A percentile compares a stretch with the other conserved stretches of the same genome.
phyloP scores from a whole-genome alignment of 2,888 invertebrate genomes.

The Empis stercorea region DNA sequence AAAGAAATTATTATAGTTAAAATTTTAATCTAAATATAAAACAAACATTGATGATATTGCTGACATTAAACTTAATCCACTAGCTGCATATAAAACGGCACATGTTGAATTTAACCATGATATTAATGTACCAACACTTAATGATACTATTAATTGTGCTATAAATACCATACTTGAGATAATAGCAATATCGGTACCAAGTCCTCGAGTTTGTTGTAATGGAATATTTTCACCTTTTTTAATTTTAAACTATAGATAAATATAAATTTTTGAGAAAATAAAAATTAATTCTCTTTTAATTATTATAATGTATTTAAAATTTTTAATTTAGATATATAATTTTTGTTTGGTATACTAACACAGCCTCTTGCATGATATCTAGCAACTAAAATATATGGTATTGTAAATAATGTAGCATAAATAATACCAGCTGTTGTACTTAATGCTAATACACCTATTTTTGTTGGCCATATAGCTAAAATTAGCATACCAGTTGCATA shows the following conservation, averaged over 20 bases:
- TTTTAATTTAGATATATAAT: not conserved
- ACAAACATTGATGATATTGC: constrained; percentile 34
- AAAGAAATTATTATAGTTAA: too few species aligned
- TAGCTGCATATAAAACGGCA: constrained; percentile 33
- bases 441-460: constrained; percentile 31
- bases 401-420: constrained; percentile 36
- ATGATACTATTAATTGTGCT: constrained; percentile 33
- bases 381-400: constrained; percentile 35
- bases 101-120: constrained; percentile 28
- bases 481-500: constrained; percentile 35
- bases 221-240: constrained; percentile 31
- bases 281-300: too few species aligned
- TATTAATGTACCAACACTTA: constrained; percentile 30
- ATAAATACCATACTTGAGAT: constrained; percentile 37
- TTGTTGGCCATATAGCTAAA: constrained; percentile 33
- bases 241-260: constrained; percentile 25
- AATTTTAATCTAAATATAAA: constrained; percentile 20
- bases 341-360: constrained; percentile 24
- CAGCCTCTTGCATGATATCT: constrained; percentile 35
- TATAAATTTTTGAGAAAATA: not conserved
- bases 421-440: constrained; percentile 35
- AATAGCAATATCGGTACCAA: constrained; percentile 37
- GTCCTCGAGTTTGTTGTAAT: constrained; percentile 31
- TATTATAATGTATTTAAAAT: too few species aligned
- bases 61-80: constrained; percentile 29